Conservation (phyloP, 2,113 vertebrate genomes). For the Genyomyrus donnyi region DNA sequence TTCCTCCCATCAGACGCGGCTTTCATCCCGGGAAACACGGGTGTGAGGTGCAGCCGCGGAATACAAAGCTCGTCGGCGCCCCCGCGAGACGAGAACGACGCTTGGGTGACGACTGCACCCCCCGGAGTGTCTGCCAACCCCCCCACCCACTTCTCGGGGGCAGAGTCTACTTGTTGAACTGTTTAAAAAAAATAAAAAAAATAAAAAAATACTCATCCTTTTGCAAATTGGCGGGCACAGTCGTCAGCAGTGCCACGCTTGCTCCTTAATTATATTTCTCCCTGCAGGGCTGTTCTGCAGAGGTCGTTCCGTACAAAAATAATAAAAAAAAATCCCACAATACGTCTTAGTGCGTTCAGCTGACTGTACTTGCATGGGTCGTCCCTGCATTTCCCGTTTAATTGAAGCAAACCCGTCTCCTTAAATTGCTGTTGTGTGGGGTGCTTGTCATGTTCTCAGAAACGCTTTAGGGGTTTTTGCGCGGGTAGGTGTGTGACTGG, state of each 20-base stretch:
- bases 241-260: neutral
- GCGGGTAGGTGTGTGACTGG: neutral
- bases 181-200: neutral
- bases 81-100: neutral
- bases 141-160: neutral
- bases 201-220: conserved; percentile 9
- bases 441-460: neutral
- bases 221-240: conserved; percentile 15
- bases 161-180: conserved; percentile 20
- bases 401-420: neutral
- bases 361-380: neutral
- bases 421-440: neutral
- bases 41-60: neutral
- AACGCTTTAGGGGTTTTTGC: neutral
- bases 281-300: neutral
- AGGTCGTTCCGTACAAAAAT: neutral
- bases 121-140: neutral
- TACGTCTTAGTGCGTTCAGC: neutral
- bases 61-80: neutral
- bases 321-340: neutral
- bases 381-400: neutral
- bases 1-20: neutral
- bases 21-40: neutral
- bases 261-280: neutral
- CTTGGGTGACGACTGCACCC: neutral